Evolutionary conservation across 1,140 invertebrate genomes (phyloP).

Genomic region (Geopemphigus sp.): DNA sequence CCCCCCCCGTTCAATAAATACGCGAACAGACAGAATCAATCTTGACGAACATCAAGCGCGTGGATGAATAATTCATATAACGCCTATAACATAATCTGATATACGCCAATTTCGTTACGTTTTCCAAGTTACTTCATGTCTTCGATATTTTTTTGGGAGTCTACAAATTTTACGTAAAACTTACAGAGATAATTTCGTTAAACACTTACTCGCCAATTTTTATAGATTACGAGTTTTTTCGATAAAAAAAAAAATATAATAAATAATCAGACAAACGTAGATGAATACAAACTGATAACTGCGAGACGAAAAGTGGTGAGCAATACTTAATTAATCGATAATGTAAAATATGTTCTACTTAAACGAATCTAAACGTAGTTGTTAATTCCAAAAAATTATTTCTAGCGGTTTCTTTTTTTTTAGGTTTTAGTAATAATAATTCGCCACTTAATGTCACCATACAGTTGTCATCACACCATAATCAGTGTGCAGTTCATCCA

Average conservation of each 20-base stretch:
- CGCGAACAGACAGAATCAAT: too few relatives aligned
- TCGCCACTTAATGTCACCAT: background rate
- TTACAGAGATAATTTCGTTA: background rate
- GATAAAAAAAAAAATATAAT: background rate
- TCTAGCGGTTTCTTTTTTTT: background rate
- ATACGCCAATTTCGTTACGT: background rate
- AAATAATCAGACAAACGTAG: background rate
- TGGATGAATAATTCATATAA: background rate
- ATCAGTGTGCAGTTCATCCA: constrained; percentile 20
- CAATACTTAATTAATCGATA: background rate
- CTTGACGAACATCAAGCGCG: background rate
- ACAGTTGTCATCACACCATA: constrained; percentile 5
- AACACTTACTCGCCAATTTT: background rate
- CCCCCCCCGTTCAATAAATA: too few relatives aligned
- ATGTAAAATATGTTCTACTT: background rate
- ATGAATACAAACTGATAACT: constrained; percentile 7
- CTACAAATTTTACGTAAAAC: too few relatives aligned
- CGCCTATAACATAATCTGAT: too few relatives aligned
- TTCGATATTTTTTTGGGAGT: constrained; percentile 30
- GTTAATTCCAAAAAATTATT: background rate
- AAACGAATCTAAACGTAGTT: background rate
- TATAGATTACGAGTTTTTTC: background rate
- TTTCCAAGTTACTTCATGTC: background rate
- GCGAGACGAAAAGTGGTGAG: constrained; percentile 25
- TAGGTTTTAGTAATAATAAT: background rate